Evolutionary conservation across 2,113 vertebrate species (phyloP), one percentile per base, ranked within the genome.

Genomic region (Pseudorectes ferrugineus): DNA sequence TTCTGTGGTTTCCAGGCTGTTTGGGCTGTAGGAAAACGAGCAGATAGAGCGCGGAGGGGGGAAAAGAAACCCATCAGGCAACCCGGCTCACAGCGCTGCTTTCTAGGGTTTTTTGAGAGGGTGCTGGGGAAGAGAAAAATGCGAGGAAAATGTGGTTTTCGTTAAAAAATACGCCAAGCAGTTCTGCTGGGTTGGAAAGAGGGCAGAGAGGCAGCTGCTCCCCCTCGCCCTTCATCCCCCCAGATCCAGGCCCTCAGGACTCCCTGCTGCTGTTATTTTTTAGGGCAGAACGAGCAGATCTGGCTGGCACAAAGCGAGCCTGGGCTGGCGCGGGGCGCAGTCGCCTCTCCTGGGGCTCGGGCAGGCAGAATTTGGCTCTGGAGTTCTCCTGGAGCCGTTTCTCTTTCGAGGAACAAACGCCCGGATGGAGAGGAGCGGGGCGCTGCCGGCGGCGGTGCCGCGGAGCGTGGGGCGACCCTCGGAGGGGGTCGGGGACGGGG

Each of bases 1-100:
- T 86, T 63, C 95, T 95, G 95, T 93, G 92, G 95, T 95, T 93
- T 96, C 94, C 94, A 92, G 91, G 16, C 83, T 94, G 12, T 89
- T 94, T 48, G 87, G 95, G 93, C 74, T 95, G 84, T 38, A 94
- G 84, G 77, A 58, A 91, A 95, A 54, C 33, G 40, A 85, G 29
- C 77, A 43, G 74, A 92, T 72, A 90, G 66, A 88, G 74, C 9
- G 26, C 28, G 85, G 74, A 90, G 42, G 40, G 40, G 40, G 40
- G 21, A 4, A 20, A 43, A 71, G 24, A 8, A 89, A 29, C 15
- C 75, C 42, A 17, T 76, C 43, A 80, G 46, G 38, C 86, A 62
- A 8, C n/a, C 10, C 73, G 36, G 18, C 28, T n/a, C 40, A 5
- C 85, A 72, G 43, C 20, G 25, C 24, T 88, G 94, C 54, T 88